Evolutionary conservation across 37 sponge, comb jelly and placozoan genomes (phyloP).

Genomic region (Theonella swinhoei): DNA sequence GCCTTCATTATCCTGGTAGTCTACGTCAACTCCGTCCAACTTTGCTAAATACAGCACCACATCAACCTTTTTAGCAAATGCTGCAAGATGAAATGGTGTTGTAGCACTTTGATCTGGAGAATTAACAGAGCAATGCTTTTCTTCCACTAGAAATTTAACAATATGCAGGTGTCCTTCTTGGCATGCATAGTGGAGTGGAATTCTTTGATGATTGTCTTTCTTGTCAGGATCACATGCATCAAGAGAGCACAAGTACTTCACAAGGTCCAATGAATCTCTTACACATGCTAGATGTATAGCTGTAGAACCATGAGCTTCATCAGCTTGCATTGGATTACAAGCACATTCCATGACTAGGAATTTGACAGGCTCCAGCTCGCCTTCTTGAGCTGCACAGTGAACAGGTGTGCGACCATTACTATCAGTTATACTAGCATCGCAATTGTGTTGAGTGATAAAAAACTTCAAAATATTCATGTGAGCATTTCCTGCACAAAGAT

Average conservation of each 20-base stretch:
- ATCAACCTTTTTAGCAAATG: slow-evolving; percentile 39
- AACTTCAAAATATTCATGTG: slow-evolving; percentile 30
- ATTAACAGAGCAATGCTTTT: slow-evolving; percentile 6
- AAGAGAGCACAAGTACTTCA: slow-evolving; percentile 37
- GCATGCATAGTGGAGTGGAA: slow-evolving; percentile 77
- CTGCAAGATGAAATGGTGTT: slow-evolving; percentile 73
- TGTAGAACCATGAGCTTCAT: slow-evolving; percentile 20
- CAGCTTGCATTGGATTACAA: slow-evolving; percentile 11
- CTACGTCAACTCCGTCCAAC: background rate
- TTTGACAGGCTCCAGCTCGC: slow-evolving; percentile 53
- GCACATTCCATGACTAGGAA: slow-evolving; percentile 35
- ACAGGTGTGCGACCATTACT: slow-evolving; percentile 36
- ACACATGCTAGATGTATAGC: slow-evolving; percentile 35
- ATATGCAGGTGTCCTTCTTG: slow-evolving; percentile 57
- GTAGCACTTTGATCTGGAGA: slow-evolving; percentile 18
- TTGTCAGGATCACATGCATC: slow-evolving; percentile 19
- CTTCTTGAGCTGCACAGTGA: slow-evolving; percentile 42
- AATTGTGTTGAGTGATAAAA: slow-evolving; percentile 1
- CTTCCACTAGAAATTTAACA: slow-evolving; percentile 24
- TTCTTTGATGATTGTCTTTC: slow-evolving; percentile 31
- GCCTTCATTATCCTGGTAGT: slow-evolving; percentile 30
- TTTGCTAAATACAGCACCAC: slow-evolving; percentile 41
- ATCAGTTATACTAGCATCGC: slow-evolving; percentile 5
- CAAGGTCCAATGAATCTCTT: slow-evolving; percentile 1
- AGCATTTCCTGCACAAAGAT: slow-evolving; percentile 50